phyloP scores from a whole-genome alignment of 2,113 vertebrate species.

The Arothron firmamentum region DNA sequence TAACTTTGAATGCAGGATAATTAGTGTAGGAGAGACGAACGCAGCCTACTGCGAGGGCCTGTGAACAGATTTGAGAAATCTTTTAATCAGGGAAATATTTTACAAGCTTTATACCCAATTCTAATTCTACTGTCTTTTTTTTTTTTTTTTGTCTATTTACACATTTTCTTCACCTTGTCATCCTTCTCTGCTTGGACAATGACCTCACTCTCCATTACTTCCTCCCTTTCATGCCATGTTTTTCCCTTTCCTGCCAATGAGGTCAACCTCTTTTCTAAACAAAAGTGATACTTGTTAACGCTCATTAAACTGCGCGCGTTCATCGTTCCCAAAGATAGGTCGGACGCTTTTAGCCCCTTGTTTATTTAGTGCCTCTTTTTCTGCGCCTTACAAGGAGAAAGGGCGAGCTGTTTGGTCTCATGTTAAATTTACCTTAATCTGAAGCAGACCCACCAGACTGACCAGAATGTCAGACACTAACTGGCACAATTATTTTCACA shows the following conservation, averaged over 20 bases:
- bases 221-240: constrained; percentile 11
- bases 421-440: constrained; percentile 47
- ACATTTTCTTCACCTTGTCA: background rate
- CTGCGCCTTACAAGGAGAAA: constrained; percentile 45
- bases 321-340: constrained; percentile 35
- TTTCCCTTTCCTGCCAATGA: constrained; percentile 21
- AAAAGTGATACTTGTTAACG: constrained; percentile 37
- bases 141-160: background rate
- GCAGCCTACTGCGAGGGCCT: no score
- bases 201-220: constrained; percentile 12
- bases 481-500: constrained; percentile 48
- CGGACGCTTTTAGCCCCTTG: constrained; percentile 2
- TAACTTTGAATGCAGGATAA: no score
- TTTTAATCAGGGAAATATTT: background rate
- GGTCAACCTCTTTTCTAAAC: constrained; percentile 21
- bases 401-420: constrained; percentile 25
- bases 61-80: no score
- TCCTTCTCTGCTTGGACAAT: background rate
- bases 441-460: constrained; percentile 43
- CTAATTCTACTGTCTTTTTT: background rate
- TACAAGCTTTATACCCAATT: background rate
- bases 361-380: constrained; percentile 21
- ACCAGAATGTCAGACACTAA: constrained; percentile 24
- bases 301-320: constrained; percentile 33
- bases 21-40: no score